A percentile compares a stretch with the other conserved stretches of the same genome.
These are phyloP conservation scores for Onthophagus sagittarius DNA, from an alignment of 2,888 invertebrate genomes.

Conservation along the genomic window DNA sequence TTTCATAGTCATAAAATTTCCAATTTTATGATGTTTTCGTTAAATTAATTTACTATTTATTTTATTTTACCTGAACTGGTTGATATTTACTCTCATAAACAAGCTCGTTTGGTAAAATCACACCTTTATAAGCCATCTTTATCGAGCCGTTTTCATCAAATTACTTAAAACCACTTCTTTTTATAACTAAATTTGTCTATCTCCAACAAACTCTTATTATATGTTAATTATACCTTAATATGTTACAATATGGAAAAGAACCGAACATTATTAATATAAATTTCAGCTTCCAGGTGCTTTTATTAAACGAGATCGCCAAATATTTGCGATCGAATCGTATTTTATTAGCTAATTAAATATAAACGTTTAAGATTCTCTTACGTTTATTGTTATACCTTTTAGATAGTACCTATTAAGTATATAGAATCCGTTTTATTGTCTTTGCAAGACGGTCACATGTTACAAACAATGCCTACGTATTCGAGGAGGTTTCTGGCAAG, in stretches of 20 bases:
- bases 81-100: constrained; percentile 8
- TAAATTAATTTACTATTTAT: neutral
- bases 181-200: too few relatives aligned
- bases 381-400: neutral
- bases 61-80: constrained; percentile 1
- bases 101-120: neutral
- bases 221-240: neutral
- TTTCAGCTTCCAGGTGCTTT: neutral
- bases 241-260: neutral
- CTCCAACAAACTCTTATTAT: neutral
- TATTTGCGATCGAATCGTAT: neutral
- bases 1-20: too few relatives aligned
- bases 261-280: neutral
- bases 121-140: constrained; percentile 3
- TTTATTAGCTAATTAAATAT: neutral
- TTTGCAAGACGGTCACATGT: too few relatives aligned
- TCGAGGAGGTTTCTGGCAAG: too few relatives aligned
- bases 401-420: neutral
- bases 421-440: too few relatives aligned
- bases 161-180: too few relatives aligned
- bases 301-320: neutral
- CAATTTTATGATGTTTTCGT: too few relatives aligned
- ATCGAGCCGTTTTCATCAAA: too few relatives aligned
- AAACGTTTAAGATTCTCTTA: neutral
- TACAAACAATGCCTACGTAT: too few relatives aligned